phyloP scores from a whole-genome alignment of 2,888 invertebrate genomes.

The Quadriops clusia region DNA sequence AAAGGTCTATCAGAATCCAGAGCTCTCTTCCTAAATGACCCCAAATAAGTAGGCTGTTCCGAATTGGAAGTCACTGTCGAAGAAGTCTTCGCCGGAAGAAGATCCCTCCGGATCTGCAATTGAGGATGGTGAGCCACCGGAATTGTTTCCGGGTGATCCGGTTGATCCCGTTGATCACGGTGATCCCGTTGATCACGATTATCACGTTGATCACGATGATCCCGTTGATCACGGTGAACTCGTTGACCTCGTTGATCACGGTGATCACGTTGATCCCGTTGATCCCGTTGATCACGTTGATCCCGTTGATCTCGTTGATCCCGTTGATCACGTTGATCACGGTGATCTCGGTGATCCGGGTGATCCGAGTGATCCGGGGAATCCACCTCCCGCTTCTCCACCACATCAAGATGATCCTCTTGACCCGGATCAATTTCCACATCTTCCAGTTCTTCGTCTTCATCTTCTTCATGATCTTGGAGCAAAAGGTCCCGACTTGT shows the following conservation, averaged over 20 bases:
- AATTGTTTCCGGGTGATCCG: constrained; percentile 3
- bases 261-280: constrained; percentile 27
- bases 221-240: constrained; percentile 35
- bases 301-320: constrained; percentile 59
- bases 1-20: constrained; percentile 41
- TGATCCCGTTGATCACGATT: too few species aligned
- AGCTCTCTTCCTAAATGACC: constrained; percentile 45
- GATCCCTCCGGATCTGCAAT: constrained; percentile 65
- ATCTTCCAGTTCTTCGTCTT: constrained; percentile 30
- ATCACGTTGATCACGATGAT: constrained; percentile 28
- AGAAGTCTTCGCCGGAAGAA: constrained; percentile 47
- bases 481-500: constrained; percentile 37
- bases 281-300: constrained; percentile 27
- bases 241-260: constrained; percentile 32
- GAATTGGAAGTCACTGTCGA: constrained; percentile 36
- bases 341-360: constrained; percentile 41
- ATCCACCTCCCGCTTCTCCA: too few species aligned
- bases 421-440: constrained; percentile 35
- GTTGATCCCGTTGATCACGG: constrained; percentile 56
- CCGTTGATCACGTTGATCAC: constrained; percentile 11
- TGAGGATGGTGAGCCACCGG: constrained; percentile 32
- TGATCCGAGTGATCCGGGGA: constrained; percentile 54
- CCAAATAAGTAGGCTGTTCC: constrained; percentile 40
- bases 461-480: constrained; percentile 29
- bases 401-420: constrained; percentile 29